phyloP scores from a whole-genome alignment of 1,140 invertebrate species.

The Drosophila jambulina region DNA sequence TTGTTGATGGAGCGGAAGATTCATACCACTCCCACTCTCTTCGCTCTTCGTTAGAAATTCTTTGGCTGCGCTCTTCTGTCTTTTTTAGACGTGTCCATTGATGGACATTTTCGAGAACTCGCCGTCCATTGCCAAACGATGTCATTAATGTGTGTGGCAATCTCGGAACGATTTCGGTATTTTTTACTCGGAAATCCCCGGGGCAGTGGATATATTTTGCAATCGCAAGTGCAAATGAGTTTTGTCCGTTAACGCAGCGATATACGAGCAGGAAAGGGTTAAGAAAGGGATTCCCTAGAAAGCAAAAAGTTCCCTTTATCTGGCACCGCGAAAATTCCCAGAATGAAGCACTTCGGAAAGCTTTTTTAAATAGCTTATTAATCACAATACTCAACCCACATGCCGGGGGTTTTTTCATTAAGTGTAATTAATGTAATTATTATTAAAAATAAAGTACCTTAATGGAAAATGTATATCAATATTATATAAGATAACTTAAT shows the following conservation, averaged over 20 bases:
- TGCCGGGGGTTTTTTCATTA: neutral
- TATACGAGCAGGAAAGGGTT: conserved; percentile 20
- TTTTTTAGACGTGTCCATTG: conserved; percentile 50
- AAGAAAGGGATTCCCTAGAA: conserved; percentile 15
- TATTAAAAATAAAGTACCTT: neutral
- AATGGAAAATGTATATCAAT: no score
- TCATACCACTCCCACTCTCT: conserved; percentile 19
- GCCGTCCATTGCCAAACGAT: conserved; percentile 50
- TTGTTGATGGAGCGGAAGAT: conserved; percentile 41
- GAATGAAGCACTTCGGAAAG: conserved; percentile 5
- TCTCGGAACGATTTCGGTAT: conserved; percentile 37
- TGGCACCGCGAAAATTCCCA: conserved; percentile 12
- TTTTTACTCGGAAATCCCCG: conserved; percentile 52
- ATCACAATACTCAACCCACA: conserved; percentile 4
- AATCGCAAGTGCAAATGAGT: conserved; percentile 53
- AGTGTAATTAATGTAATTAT: neutral
- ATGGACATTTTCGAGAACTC: conserved; percentile 76
- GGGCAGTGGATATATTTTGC: conserved; percentile 26
- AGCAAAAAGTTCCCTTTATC: conserved; percentile 19
- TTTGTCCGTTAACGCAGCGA: conserved; percentile 29
- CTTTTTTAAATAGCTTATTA: conserved; percentile 10
- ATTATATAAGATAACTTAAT: no score
- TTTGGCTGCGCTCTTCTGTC: conserved; percentile 31
- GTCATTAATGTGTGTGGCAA: conserved; percentile 73
- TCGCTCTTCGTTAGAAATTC: conserved; percentile 60